phyloP scores from a whole-genome alignment of 37 sponge, comb jelly and placozoan genomes.

The Diacarnus erythraeanus region DNA sequence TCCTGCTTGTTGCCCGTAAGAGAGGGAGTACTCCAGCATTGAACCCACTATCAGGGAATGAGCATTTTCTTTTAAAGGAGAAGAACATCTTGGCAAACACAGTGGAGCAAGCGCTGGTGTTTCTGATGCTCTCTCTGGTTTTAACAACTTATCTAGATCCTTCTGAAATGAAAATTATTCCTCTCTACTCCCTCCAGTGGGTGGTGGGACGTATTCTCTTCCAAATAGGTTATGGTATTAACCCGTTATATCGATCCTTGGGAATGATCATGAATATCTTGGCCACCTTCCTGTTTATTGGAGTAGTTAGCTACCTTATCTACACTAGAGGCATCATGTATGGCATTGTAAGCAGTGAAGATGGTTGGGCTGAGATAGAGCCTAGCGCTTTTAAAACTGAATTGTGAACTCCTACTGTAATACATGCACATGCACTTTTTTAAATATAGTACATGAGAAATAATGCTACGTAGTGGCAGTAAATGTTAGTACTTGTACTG shows the following conservation, averaged over 20 bases:
- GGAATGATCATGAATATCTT: slow-evolving; percentile 50
- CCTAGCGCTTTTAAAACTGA: background rate
- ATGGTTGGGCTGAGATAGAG: background rate
- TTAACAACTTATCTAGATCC: slow-evolving; percentile 36
- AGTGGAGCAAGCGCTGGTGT: slow-evolving; percentile 47
- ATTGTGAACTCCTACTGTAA: background rate
- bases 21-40: background rate
- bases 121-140: background rate
- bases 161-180: slow-evolving; percentile 59
- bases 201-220: slow-evolving; percentile 56
- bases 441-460: too few relatives aligned
- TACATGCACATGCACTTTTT: too few relatives aligned
- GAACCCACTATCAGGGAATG: slow-evolving; percentile 52
- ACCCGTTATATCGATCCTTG: slow-evolving; percentile 37
- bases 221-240: slow-evolving; percentile 45
- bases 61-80: slow-evolving; percentile 26
- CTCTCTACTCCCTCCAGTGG: slow-evolving; percentile 29
- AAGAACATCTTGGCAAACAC: slow-evolving; percentile 63
- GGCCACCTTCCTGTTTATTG: background rate
- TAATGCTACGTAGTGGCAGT: too few relatives aligned
- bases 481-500: too few relatives aligned
- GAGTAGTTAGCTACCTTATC: slow-evolving; percentile 28
- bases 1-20: slow-evolving; percentile 3
- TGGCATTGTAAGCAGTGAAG: background rate
- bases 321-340: slow-evolving; percentile 43